Evolutionary conservation across 2,797 vertebrate genomes (phyloP).

Genomic region (Siniperca obscura): DNA sequence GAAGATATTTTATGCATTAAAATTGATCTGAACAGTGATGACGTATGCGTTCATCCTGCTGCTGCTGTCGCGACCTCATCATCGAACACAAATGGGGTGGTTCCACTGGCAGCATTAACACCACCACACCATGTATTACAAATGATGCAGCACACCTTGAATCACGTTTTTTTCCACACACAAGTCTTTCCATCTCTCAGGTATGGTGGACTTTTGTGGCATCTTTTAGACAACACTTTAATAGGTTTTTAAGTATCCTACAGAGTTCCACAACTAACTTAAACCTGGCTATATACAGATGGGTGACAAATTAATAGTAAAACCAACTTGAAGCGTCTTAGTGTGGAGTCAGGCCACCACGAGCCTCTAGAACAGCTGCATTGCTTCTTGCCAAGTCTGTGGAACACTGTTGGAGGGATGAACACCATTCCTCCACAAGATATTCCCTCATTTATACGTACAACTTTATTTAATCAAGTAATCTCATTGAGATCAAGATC

Average conservation of each 20-base stretch:
- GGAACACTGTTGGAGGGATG: too few relatives aligned
- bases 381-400: too few relatives aligned
- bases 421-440: too few relatives aligned
- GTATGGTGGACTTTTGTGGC: background rate
- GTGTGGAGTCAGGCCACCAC: too few relatives aligned
- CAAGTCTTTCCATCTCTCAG: background rate
- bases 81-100: background rate
- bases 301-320: too few relatives aligned
- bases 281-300: too few relatives aligned
- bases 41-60: background rate
- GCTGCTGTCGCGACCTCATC: constrained; percentile 3
- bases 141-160: background rate
- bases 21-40: background rate
- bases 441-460: too few relatives aligned
- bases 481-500: too few relatives aligned
- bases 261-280: background rate
- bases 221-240: background rate
- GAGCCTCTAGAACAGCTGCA: too few relatives aligned
- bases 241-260: too few relatives aligned
- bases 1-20: background rate
- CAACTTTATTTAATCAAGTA: too few relatives aligned
- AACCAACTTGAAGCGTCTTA: too few relatives aligned
- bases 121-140: background rate
- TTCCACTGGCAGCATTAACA: background rate
- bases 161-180: background rate